Evolutionary conservation across 2,797 vertebrate species (phyloP).

Genomic region (Thamnophis elegans): DNA sequence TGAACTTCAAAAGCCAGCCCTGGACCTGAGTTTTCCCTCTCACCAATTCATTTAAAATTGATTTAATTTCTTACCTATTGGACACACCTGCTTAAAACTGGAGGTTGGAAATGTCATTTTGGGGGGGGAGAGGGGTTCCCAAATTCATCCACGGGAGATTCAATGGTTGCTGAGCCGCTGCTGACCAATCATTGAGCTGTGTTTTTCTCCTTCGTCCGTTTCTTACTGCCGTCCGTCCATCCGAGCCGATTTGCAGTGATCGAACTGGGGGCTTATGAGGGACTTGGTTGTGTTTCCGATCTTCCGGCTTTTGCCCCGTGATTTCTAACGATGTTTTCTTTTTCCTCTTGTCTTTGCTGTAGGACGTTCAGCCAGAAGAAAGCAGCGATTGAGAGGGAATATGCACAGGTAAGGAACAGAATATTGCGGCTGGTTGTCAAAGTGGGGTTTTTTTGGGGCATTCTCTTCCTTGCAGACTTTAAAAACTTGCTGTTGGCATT

Average conservation of each 20-base stretch:
- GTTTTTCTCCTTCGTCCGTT: not conserved
- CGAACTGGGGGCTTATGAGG: not conserved
- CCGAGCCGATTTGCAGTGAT: not conserved
- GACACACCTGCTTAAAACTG: not conserved
- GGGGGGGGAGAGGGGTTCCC: not conserved
- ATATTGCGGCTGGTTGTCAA: rapidly evolving
- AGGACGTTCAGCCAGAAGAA: conserved; percentile 97
- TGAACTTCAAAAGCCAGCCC: rapidly evolving
- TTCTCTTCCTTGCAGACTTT: no score
- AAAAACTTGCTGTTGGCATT: no score
- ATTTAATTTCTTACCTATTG: not conserved
- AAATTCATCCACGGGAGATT: not conserved
- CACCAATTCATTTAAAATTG: not conserved
- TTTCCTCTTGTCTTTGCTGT: conserved; percentile 47
- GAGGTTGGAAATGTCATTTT: conserved; percentile 2
- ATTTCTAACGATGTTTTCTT: conserved; percentile 34
- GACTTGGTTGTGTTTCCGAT: not conserved
- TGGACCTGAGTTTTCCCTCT: rapidly evolving
- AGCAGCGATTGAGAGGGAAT: conserved; percentile 93
- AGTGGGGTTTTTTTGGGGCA: no score
- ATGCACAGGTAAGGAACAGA: conserved; percentile 85
- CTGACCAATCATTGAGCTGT: conserved; percentile 22
- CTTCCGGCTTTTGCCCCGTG: conserved; percentile 9
- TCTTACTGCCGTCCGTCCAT: not conserved
- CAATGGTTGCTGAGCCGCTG: conserved; percentile 16